Base-by-base conservation (phyloP, 2,797 vertebrate species). In the Nyctibius grandis region DNA sequence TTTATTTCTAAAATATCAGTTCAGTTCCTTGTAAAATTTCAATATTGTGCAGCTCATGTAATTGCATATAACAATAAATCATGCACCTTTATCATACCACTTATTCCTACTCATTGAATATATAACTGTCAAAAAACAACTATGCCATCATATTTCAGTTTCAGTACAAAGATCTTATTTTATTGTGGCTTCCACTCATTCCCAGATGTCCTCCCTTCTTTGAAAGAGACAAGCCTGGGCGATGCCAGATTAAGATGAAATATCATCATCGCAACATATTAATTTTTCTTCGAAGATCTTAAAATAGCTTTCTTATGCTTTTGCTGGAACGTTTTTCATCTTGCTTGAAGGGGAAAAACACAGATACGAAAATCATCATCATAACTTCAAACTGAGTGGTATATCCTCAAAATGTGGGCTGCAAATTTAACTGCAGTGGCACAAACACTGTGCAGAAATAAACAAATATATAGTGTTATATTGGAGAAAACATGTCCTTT, bases 231-330 rank as follows among this genome's bases (percentile, higher is more conserved):
- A 95, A 95, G 92, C 77, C 91, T 88, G 70, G 89, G 82, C 48
- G 31, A 95, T 94, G 94, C 95, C 95, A 97, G 95, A 94, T 89
- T 91, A 93, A 97, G 89, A 96, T 96, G 89, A 96, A 96, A 93
- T 97, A 97, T 96, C 87, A 89, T 94, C 94, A 91, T 91, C 17
- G 6, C 96, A 97, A 97, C 92, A 95, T 95, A 97, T 95, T 94
- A 96, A 92, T 95, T 92, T 94, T 94, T 93, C 87, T 93, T 88
- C 54, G 9, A 95, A 92, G 73, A 77, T 95, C 93, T 93, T 95
- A 96, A 97, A 97, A 92, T 97, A 96, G 82, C 61, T 82, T 86
- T 96, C 87, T 96, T 92, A 84, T 82, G 89, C 88, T 96, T 95
- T 93, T 93, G 89, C 94, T 96, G 90, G 80, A 96, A 95, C 88